Evolutionary conservation across 1,140 invertebrate species (phyloP).

Genomic region (Luehdorfia chinensis): DNA sequence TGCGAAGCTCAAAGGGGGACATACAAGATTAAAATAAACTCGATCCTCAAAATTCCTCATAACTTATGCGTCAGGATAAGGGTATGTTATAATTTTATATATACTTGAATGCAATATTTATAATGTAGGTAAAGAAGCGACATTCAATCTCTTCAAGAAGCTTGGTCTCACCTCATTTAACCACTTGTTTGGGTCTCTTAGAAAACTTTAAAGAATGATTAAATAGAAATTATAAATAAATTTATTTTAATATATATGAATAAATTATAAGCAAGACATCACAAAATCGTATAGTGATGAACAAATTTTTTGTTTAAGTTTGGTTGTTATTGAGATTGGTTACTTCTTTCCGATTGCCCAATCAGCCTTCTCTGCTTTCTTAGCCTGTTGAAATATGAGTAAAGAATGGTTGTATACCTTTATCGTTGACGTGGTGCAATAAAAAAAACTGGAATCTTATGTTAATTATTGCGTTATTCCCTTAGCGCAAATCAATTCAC

Average conservation of each 20-base stretch:
- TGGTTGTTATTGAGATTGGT: constrained; percentile 26
- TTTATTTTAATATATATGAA: constrained; percentile 53
- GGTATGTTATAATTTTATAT: constrained; percentile 22
- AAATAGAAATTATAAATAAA: constrained; percentile 55
- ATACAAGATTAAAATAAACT: constrained; percentile 23
- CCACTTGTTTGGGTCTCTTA: constrained; percentile 26
- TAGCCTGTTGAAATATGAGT: constrained; percentile 80
- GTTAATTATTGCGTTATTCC: not conserved
- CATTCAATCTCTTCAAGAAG: constrained; percentile 41
- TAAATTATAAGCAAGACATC: constrained; percentile 58
- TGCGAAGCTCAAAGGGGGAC: constrained; percentile 40
- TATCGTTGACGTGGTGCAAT: not conserved
- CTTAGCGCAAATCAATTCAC: too few species aligned
- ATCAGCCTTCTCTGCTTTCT: constrained; percentile 88
- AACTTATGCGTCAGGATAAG: constrained; percentile 25
- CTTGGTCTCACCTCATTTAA: constrained; percentile 58
- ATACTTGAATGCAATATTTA: constrained; percentile 33
- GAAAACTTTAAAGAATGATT: constrained; percentile 34
- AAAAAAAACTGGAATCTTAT: not conserved
- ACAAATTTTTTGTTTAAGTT: constrained; percentile 5
- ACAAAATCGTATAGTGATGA: constrained; percentile 20
- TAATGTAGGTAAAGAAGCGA: constrained; percentile 34
- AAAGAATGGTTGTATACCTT: constrained; percentile 30
- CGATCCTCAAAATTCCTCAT: constrained; percentile 22
- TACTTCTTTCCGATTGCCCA: constrained; percentile 86